Conservation (phyloP, 2,888 invertebrate species). For the Tanypteryx hageni region DNA sequence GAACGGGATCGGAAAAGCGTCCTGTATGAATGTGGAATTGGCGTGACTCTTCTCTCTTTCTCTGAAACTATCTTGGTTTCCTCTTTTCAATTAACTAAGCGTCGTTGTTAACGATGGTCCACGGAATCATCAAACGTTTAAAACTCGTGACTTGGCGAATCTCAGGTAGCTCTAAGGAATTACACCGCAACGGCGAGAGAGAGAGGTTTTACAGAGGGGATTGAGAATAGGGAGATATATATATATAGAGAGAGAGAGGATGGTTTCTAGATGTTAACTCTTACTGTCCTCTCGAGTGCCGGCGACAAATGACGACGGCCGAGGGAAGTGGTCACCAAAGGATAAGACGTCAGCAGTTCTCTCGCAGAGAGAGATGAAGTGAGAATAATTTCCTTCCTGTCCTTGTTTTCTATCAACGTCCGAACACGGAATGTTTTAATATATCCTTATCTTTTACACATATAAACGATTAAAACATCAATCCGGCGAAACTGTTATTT, state of each 20-base stretch:
- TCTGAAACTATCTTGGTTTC: not conserved
- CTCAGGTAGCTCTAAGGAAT: not conserved
- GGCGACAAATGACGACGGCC: conserved; percentile 21
- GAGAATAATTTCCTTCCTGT: not conserved
- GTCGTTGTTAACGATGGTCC: not conserved
- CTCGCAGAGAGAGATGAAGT: not conserved
- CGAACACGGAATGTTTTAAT: conserved; percentile 9
- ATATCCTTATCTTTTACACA: not conserved
- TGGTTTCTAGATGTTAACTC: not conserved
- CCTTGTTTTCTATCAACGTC: not conserved
- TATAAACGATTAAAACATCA: not conserved
- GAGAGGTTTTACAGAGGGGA: too few relatives aligned
- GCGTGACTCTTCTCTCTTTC: not conserved
- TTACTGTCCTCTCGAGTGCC: conserved; percentile 14
- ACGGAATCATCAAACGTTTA: not conserved
- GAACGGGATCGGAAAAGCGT: not conserved
- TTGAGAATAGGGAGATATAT: not conserved
- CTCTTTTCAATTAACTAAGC: not conserved
- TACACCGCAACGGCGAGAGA: not conserved
- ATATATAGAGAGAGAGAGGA: not conserved
- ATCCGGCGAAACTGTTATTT: too few relatives aligned
- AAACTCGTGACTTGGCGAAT: not conserved
- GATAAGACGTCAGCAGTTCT: conserved; percentile 3
- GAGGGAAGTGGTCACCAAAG: not conserved
- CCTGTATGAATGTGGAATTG: not conserved